phyloP scores from a whole-genome alignment of 1,140 invertebrate species.

The Meteorus sp. region DNA sequence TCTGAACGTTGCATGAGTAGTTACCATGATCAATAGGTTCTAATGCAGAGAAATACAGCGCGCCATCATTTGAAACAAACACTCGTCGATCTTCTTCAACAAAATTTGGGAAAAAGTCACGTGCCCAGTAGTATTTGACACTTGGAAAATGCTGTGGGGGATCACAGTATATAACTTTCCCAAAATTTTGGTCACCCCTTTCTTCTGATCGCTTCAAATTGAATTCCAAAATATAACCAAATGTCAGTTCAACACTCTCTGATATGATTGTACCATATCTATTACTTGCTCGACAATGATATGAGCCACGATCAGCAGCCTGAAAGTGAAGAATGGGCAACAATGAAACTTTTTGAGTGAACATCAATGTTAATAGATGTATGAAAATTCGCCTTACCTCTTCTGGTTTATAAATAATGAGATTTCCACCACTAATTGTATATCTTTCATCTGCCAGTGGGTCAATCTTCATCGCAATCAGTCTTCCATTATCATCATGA shows the following conservation, averaged over 20 bases:
- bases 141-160: slow-evolving; percentile 87
- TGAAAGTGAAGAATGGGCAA: too few relatives aligned
- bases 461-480: slow-evolving; percentile 74
- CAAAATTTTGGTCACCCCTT: slow-evolving; percentile 87
- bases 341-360: too few relatives aligned
- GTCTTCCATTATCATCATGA: slow-evolving; percentile 76
- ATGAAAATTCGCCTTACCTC: too few relatives aligned
- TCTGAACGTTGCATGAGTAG: slow-evolving; percentile 92
- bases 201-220: slow-evolving; percentile 84
- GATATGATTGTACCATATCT: slow-evolving; percentile 87
- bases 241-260: slow-evolving; percentile 82
- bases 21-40: slow-evolving; percentile 89
- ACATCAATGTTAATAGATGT: too few relatives aligned
- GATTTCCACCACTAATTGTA: slow-evolving; percentile 86
- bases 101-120: slow-evolving; percentile 87
- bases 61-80: slow-evolving; percentile 91
- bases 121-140: slow-evolving; percentile 86
- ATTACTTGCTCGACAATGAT: slow-evolving; percentile 90
- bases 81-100: slow-evolving; percentile 90
- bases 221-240: slow-evolving; percentile 91
- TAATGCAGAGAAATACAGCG: slow-evolving; percentile 91
- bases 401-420: slow-evolving; percentile 88
- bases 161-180: slow-evolving; percentile 90
- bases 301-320: slow-evolving; percentile 79
- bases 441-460: slow-evolving; percentile 74